A percentile compares a stretch with the other conserved stretches of the same genome.
Conservation (phyloP, 1,140 invertebrate genomes). For the Coptotermes formosanus region DNA sequence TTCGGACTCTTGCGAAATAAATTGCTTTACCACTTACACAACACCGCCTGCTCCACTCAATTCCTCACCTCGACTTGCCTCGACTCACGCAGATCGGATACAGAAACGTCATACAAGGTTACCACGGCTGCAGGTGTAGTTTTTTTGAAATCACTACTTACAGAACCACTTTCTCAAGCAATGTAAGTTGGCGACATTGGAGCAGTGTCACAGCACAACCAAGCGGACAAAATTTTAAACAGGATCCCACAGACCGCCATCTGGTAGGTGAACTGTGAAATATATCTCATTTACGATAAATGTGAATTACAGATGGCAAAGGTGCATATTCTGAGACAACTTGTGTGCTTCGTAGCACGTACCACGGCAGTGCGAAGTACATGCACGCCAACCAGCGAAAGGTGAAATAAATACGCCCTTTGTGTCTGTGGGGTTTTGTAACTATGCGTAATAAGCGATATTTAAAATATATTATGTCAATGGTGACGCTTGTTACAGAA, state of each 20-base stretch:
- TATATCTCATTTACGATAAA: neutral
- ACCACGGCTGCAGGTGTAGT: neutral
- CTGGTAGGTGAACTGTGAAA: neutral
- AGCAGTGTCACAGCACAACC: neutral
- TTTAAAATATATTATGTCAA: too few relatives aligned
- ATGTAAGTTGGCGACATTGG: neutral
- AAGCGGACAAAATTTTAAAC: neutral
- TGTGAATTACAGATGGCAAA: neutral
- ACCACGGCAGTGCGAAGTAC: too few relatives aligned
- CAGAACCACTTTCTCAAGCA: neutral
- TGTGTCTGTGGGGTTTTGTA: too few relatives aligned
- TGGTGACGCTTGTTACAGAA: too few relatives aligned
- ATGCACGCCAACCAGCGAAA: too few relatives aligned
- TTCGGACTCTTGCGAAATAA: conserved; percentile 9
- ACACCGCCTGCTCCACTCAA: neutral
- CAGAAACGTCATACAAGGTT: conserved; percentile 18
- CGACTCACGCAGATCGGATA: neutral
- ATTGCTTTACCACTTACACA: neutral
- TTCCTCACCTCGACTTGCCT: conserved; percentile 8
- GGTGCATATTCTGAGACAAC: too few relatives aligned
- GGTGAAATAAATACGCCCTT: too few relatives aligned
- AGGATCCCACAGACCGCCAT: neutral
- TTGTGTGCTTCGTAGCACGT: too few relatives aligned
- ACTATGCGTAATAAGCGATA: too few relatives aligned
- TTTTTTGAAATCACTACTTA: neutral